These are phyloP conservation scores for Trididemnum miniatum DNA, from an alignment of 23 tunicate species.

Conservation along the genomic window DNA sequence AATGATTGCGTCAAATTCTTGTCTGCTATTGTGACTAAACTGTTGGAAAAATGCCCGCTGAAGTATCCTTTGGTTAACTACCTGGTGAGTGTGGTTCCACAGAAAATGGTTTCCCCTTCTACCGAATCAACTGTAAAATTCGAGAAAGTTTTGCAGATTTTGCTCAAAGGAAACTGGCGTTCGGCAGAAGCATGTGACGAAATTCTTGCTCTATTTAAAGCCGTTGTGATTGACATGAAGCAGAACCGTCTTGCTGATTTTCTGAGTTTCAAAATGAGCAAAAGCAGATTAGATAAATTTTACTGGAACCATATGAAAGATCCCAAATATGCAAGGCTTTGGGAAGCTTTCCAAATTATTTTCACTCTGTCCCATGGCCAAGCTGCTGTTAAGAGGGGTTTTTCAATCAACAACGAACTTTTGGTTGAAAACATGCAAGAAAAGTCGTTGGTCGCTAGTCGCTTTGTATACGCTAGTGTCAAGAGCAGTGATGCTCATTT, in stretches of 20 bases:
- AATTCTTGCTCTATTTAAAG: background rate
- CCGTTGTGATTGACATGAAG: conserved; percentile 9
- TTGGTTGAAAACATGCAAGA: background rate
- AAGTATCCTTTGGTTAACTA: conserved; percentile 16
- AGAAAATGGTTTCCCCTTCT: background rate
- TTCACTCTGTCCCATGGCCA: conserved; percentile 13
- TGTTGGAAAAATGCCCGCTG: conserved; percentile 2
- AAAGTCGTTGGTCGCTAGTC: too few species aligned
- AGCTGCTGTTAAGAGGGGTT: conserved; percentile 20
- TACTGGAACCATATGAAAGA: background rate
- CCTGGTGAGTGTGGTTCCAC: background rate
- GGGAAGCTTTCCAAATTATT: background rate
- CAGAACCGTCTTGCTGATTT: background rate
- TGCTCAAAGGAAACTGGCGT: conserved; percentile 12
- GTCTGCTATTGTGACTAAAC: background rate
- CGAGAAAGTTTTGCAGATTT: conserved; percentile 1
- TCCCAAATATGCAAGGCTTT: background rate
- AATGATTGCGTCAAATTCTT: conserved; percentile 12
- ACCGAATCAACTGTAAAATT: conserved; percentile 4
- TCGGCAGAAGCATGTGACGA: conserved; percentile 4
- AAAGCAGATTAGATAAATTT: conserved; percentile 10
- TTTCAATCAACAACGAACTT: conserved; percentile 25
- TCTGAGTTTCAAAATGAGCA: background rate
- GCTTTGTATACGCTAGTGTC: too few species aligned
- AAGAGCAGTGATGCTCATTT: too few species aligned